A percentile compares a stretch with the other conserved stretches of the same genome.
These are phyloP conservation scores for Ariolimax columbianus DNA, from an alignment of 2,888 invertebrate genomes.

Conservation along the genomic window DNA sequence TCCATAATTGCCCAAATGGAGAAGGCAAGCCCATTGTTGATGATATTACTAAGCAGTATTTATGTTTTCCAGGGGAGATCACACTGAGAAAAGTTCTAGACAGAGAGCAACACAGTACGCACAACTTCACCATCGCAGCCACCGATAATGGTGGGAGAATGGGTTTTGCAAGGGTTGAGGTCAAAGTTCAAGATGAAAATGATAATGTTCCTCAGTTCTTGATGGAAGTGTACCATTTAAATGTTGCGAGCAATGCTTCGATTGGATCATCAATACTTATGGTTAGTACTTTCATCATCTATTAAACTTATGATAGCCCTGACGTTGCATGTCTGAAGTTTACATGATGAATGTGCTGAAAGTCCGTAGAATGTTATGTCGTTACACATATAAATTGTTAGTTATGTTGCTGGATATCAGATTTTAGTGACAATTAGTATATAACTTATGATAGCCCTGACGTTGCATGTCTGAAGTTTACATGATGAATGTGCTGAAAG, in stretches of 20 bases:
- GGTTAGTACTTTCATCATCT: slow-evolving; percentile 62
- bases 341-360: too few relatives aligned
- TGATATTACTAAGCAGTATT: background rate
- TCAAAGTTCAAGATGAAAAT: slow-evolving; percentile 76
- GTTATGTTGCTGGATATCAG: too few relatives aligned
- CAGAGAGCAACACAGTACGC: slow-evolving; percentile 84
- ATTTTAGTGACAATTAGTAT: too few relatives aligned
- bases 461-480: too few relatives aligned
- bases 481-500: too few relatives aligned
- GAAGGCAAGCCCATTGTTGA: too few relatives aligned
- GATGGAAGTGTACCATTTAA: slow-evolving; percentile 75
- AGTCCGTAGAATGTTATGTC: too few relatives aligned
- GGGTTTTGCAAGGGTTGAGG: slow-evolving; percentile 69
- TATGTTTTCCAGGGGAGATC: slow-evolving; percentile 73
- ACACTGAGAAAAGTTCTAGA: slow-evolving; percentile 85
- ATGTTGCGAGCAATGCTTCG: slow-evolving; percentile 70
- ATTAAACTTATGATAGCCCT: too few relatives aligned
- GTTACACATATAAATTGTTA: too few relatives aligned
- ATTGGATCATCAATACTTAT: slow-evolving; percentile 69
- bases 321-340: too few relatives aligned
- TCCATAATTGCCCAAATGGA: too few relatives aligned
- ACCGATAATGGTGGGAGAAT: slow-evolving; percentile 78
- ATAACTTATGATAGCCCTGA: too few relatives aligned
- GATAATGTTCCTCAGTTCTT: slow-evolving; percentile 78
- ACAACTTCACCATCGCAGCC: slow-evolving; percentile 75